phyloP scores from a whole-genome alignment of 2,888 invertebrate species.

The Macropis europaea region DNA sequence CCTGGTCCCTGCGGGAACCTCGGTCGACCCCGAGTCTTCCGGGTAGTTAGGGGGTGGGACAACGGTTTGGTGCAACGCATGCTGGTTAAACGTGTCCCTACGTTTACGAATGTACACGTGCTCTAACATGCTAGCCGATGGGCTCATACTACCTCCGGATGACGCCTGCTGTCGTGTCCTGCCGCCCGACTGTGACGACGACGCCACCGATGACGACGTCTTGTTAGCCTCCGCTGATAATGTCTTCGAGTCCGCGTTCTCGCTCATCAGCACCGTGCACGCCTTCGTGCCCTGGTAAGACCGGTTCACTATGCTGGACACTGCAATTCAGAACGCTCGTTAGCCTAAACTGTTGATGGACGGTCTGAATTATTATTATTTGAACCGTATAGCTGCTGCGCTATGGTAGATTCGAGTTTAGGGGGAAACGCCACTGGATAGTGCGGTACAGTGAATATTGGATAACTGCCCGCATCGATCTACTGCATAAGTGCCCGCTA shows the following conservation, averaged over 20 bases:
- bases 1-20: conserved; percentile 7
- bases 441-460: no score
- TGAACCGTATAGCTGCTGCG: no score
- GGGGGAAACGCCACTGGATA: no score
- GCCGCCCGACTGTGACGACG: conserved; percentile 83
- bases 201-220: conserved; percentile 85
- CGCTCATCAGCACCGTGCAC: conserved; percentile 91
- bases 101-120: conserved; percentile 83
- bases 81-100: conserved; percentile 86
- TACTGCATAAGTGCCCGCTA: no score
- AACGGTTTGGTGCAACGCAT: conserved; percentile 78
- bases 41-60: conserved; percentile 63
- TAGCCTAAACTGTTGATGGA: neutral
- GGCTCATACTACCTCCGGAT: conserved; percentile 80
- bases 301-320: conserved; percentile 91
- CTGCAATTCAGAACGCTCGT: conserved; percentile 80
- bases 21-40: conserved; percentile 24
- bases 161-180: conserved; percentile 77
- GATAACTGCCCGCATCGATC: no score
- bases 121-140: conserved; percentile 71
- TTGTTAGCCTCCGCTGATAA: conserved; percentile 87
- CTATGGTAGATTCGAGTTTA: no score
- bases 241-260: conserved; percentile 86
- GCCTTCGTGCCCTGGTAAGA: conserved; percentile 91
- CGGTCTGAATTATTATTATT: neutral